A percentile compares a stretch with the other conserved stretches of the same genome.
These are phyloP conservation scores for Lithophane socia DNA, from an alignment of 2,888 invertebrate species.

Conservation along the genomic window DNA sequence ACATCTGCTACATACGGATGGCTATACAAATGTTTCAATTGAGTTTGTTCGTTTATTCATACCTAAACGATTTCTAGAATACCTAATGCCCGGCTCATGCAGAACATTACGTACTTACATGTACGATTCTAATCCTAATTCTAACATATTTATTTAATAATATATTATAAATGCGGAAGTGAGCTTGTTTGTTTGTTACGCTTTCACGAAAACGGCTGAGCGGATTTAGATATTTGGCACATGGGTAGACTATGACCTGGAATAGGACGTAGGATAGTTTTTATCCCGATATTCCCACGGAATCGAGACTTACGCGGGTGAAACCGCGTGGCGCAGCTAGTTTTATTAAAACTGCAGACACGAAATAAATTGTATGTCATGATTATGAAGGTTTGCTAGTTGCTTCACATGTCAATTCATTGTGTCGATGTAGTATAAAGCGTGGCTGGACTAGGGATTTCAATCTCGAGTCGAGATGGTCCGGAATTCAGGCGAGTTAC, in stretches of 20 bases:
- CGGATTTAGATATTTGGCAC: too few relatives aligned
- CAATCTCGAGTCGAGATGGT: background rate
- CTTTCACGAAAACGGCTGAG: too few relatives aligned
- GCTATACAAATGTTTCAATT: background rate
- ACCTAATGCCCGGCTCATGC: background rate
- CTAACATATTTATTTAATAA: too few relatives aligned
- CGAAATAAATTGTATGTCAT: background rate
- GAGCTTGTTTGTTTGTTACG: too few relatives aligned
- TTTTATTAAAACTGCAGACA: background rate
- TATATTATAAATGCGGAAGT: too few relatives aligned
- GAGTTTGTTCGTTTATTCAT: conserved; percentile 6
- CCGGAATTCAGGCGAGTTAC: background rate
- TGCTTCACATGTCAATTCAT: background rate
- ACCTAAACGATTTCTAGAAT: background rate
- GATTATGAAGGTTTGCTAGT: background rate
- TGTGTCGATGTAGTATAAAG: background rate
- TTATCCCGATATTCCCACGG: too few relatives aligned
- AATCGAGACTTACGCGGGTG: too few relatives aligned
- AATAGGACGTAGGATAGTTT: too few relatives aligned
- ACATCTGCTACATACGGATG: conserved; percentile 13
- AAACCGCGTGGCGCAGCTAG: background rate
- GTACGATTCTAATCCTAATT: background rate
- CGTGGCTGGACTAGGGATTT: background rate
- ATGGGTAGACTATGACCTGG: too few relatives aligned
- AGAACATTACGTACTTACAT: background rate